These are phyloP conservation scores for Lasioglossum figueresi DNA, from an alignment of 2,888 invertebrate genomes.

Conservation along the genomic window DNA sequence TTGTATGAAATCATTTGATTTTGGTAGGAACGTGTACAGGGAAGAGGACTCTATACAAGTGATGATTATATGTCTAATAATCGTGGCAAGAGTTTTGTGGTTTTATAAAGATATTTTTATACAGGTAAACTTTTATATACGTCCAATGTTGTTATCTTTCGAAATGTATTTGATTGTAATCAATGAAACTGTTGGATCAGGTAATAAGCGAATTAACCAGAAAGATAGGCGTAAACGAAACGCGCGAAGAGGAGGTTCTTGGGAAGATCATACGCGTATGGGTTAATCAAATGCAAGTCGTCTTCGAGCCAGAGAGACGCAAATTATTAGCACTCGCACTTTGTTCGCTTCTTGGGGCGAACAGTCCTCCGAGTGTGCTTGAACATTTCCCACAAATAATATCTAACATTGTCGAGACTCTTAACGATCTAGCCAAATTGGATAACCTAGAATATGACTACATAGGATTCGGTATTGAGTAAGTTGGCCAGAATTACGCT, in stretches of 20 bases:
- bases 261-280: constrained; percentile 90
- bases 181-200: constrained; percentile 53
- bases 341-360: constrained; percentile 88
- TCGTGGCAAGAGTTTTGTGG: constrained; percentile 91
- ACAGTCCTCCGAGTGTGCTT: constrained; percentile 87
- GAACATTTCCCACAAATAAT: constrained; percentile 90
- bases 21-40: constrained; percentile 87
- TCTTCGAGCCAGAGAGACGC: constrained; percentile 91
- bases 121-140: constrained; percentile 70
- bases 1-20: constrained; percentile 46
- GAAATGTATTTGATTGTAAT: background rate
- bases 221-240: constrained; percentile 80
- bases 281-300: constrained; percentile 91
- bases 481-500: constrained; percentile 78
- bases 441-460: constrained; percentile 87
- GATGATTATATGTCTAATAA: constrained; percentile 91
- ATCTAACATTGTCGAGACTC: constrained; percentile 89
- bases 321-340: constrained; percentile 92
- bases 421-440: constrained; percentile 91
- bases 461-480: constrained; percentile 87
- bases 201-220: constrained; percentile 75
- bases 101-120: constrained; percentile 85
- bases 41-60: constrained; percentile 90
- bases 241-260: constrained; percentile 88
- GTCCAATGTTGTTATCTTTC: background rate